Conservation (phyloP, 1,140 invertebrate genomes). For the Stegodyphus mimosarum region DNA sequence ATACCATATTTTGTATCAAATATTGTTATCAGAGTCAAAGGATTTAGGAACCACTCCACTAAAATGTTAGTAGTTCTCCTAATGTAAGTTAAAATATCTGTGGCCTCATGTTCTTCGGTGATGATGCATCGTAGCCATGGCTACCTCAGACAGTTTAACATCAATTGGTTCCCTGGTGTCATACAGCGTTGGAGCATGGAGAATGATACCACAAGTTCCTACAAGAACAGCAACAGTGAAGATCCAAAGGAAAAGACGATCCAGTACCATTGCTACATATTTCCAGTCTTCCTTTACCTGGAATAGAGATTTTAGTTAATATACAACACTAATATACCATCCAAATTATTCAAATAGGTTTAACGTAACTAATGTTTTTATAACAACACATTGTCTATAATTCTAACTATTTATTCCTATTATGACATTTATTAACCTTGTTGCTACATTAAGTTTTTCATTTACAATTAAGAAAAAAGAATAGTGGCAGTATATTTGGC, state of each 20-base stretch:
- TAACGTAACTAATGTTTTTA: too few relatives aligned
- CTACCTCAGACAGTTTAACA: conserved; percentile 58
- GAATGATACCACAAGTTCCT: conserved; percentile 91
- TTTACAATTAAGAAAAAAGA: too few relatives aligned
- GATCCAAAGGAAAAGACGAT: conserved; percentile 93
- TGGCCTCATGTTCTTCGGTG: conserved; percentile 45
- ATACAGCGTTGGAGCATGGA: conserved; percentile 95
- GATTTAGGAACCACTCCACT: background rate
- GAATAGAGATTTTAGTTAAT: background rate
- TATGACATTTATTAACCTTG: too few relatives aligned
- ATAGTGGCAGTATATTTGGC: too few relatives aligned
- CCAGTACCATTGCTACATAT: conserved; percentile 98
- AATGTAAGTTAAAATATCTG: background rate
- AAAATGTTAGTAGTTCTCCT: background rate
- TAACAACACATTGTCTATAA: too few relatives aligned
- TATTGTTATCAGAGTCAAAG: background rate
- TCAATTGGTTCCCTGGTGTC: conserved; percentile 89
- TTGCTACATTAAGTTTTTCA: too few relatives aligned
- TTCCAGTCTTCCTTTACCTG: conserved; percentile 98
- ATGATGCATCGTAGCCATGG: conserved; percentile 61
- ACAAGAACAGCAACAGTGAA: conserved; percentile 94
- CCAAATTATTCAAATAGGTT: too few relatives aligned
- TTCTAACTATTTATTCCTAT: too few relatives aligned
- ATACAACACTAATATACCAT: too few relatives aligned
- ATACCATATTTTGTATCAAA: background rate